A percentile compares a stretch with the other conserved stretches of the same genome.
Conservation (phyloP, 1,140 invertebrate genomes). For the Drosophila funebris region DNA sequence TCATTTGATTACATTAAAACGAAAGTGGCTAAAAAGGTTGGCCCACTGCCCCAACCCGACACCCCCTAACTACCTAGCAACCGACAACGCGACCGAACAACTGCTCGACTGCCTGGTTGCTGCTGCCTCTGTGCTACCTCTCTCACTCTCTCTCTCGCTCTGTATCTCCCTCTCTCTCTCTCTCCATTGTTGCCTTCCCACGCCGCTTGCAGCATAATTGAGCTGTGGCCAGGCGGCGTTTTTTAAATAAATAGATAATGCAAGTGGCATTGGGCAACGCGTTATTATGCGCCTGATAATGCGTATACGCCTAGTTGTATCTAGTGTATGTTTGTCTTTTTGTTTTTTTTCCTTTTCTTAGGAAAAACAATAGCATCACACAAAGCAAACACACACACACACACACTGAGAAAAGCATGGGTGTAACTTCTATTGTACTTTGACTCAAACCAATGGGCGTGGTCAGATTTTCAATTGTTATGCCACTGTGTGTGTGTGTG, state of each 20-base stretch:
- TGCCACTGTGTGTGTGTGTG: background rate
- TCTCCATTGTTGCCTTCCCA: background rate
- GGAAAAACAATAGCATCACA: conserved; percentile 31
- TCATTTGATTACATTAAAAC: conserved; percentile 82
- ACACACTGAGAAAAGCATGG: background rate
- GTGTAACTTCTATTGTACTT: conserved; percentile 24
- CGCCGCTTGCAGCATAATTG: conserved; percentile 38
- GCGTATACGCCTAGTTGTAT: conserved; percentile 33
- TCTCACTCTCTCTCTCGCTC: background rate
- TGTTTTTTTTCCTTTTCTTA: background rate
- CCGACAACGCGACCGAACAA: background rate
- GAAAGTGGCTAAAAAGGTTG: conserved; percentile 82
- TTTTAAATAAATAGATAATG: conserved; percentile 83
- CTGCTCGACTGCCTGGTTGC: background rate
- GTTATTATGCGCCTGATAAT: conserved; percentile 50
- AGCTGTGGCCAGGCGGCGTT: conserved; percentile 55
- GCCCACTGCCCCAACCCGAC: no score
- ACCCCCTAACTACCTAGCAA: no score
- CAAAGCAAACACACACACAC: background rate
- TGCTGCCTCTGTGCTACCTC: background rate
- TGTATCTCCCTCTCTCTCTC: background rate
- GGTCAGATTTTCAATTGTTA: conserved; percentile 32
- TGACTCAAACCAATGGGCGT: background rate
- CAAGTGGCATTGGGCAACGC: conserved; percentile 44
- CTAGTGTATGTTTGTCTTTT: background rate